phyloP scores from a whole-genome alignment of 2,797 vertebrate genomes.

The Rachycentron canadum region DNA sequence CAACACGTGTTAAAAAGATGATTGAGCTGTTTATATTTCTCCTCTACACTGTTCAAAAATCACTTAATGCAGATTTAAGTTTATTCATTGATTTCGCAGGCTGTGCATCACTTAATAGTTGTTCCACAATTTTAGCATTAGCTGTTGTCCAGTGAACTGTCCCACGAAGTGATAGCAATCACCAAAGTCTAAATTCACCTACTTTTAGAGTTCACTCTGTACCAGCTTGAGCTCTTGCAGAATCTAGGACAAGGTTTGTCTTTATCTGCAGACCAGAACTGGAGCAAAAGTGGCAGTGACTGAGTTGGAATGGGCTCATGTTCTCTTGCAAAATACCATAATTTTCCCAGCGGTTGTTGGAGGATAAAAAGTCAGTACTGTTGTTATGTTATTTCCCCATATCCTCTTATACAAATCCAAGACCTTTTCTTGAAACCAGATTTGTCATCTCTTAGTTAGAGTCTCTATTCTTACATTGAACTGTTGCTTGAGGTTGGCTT shows the following conservation, averaged over 20 bases:
- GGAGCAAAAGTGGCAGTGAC: slow-evolving; percentile 73
- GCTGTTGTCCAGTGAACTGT: background rate
- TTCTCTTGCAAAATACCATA: slow-evolving; percentile 66
- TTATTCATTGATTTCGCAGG: background rate
- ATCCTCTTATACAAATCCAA: slow-evolving; percentile 32
- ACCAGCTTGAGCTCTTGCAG: slow-evolving; percentile 57
- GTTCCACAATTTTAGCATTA: background rate
- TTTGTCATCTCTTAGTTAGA: background rate
- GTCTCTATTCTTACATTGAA: slow-evolving; percentile 7
- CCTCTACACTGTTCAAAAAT: background rate
- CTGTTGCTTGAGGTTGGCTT: background rate
- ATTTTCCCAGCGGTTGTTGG: slow-evolving; percentile 47
- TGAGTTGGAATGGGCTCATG: slow-evolving; percentile 63
- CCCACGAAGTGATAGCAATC: slow-evolving; percentile 16
- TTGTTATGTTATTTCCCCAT: slow-evolving; percentile 44
- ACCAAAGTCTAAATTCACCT: slow-evolving; percentile 53
- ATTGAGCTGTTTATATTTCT: slow-evolving; percentile 17
- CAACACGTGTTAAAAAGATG: background rate
- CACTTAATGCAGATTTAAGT: background rate
- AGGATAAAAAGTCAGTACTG: slow-evolving; percentile 59
- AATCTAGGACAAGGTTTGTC: slow-evolving; percentile 79
- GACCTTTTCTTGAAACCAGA: slow-evolving; percentile 23
- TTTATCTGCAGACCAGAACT: slow-evolving; percentile 73
- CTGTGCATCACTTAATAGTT: background rate
- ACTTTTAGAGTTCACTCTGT: slow-evolving; percentile 68